A percentile compares a stretch with the other conserved stretches of the same genome.
Conservation (phyloP, 2,888 invertebrate species). For the Meteorus colon region DNA sequence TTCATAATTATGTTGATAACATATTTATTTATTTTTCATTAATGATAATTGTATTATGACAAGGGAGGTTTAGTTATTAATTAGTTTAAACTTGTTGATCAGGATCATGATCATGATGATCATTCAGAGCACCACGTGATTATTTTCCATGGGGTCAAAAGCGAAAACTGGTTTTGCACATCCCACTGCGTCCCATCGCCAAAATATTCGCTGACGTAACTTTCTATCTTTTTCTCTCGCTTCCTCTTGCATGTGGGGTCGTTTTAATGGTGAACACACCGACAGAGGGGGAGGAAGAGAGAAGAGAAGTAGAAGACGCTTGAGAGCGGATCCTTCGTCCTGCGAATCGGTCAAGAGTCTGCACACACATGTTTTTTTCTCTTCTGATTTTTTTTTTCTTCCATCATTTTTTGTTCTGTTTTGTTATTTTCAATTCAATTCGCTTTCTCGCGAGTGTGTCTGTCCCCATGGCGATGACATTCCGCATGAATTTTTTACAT, state of each 20-base stretch:
- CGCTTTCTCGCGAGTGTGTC: neutral
- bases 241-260: slow-evolving; percentile 31
- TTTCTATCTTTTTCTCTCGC: neutral
- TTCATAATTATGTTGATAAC: neutral
- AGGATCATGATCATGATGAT: slow-evolving; percentile 20
- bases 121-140: slow-evolving; percentile 34
- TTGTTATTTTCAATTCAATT: slow-evolving; percentile 11
- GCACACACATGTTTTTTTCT: neutral
- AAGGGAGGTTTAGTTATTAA: neutral
- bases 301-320: neutral
- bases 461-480: neutral
- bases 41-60: neutral
- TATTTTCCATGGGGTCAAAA: slow-evolving; percentile 45
- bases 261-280: slow-evolving; percentile 23
- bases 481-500: neutral
- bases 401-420: neutral
- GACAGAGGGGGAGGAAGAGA: neutral
- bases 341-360: slow-evolving; percentile 15
- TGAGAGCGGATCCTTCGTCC: neutral
- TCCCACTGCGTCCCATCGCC: slow-evolving; percentile 35
- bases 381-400: too few relatives aligned
- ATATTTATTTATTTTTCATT: slow-evolving; percentile 7
- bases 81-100: neutral
- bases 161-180: slow-evolving; percentile 54
- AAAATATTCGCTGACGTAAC: slow-evolving; percentile 50